A percentile compares a stretch with the other conserved stretches of the same genome.
Evolutionary conservation across 2,113 vertebrate species (phyloP).

Genomic region (Sturnus vulgaris): DNA sequence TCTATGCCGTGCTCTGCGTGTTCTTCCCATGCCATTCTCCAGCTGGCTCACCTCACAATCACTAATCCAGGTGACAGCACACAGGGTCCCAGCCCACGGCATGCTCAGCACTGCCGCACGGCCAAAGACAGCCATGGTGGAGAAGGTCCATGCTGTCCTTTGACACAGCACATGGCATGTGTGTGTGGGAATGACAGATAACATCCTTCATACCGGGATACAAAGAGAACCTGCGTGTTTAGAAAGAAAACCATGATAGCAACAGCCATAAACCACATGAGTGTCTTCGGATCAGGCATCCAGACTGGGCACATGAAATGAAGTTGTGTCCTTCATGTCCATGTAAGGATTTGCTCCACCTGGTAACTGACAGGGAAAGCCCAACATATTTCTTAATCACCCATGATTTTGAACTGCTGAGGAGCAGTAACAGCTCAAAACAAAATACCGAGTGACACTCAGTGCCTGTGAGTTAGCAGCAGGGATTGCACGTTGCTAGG

Average conservation of each 20-base stretch:
- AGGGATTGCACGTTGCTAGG: background rate
- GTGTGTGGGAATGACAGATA: background rate
- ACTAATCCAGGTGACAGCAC: fast-evolving
- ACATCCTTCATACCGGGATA: fast-evolving
- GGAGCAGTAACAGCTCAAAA: background rate
- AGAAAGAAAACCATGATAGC: background rate
- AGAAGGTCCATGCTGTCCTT: background rate
- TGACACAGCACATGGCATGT: too few relatives aligned
- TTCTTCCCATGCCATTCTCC: fast-evolving
- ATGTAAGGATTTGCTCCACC: background rate
- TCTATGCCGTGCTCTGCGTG: background rate
- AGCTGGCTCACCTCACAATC: background rate
- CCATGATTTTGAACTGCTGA: background rate
- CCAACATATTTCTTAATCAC: background rate
- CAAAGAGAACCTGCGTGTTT: background rate
- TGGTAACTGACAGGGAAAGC: background rate
- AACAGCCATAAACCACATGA: fast-evolving
- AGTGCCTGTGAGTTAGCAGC: background rate
- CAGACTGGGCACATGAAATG: background rate
- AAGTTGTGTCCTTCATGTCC: background rate
- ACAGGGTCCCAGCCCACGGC: background rate
- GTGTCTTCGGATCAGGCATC: background rate
- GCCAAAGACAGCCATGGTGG: background rate
- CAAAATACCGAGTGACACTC: background rate
- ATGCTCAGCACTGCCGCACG: fast-evolving